Evolutionary conservation across 2,113 vertebrate species (phyloP), one percentile per base, ranked within the genome.

Genomic region (Periophthalmodon schlosseri): DNA sequence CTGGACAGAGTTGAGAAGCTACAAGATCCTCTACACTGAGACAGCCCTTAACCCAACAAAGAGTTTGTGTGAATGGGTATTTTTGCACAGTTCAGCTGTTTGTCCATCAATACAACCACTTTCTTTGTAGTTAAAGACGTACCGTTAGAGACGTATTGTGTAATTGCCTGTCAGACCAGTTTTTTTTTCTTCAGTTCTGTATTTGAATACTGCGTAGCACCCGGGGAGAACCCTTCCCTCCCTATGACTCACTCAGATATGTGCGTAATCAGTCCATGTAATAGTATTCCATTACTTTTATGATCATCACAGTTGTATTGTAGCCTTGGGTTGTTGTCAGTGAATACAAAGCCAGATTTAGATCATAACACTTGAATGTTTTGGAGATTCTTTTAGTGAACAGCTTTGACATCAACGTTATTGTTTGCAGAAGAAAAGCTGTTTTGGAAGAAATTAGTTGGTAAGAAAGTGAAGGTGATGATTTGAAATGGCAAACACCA

Each of bases 281-380:
- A 82, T 84, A 90, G 78, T 89, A 87, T 91, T 92, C 90, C 90
- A 92, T 90, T 92, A 88, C 88, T 81, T 23, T 69, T 63, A 46
- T 74, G 74, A 67, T 63, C 75, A 82, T 80, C 68, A 70, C 76
- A 82, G 75, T 84, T 77, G 65, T 23, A 57, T 66, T 57, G 14
- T 49, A 14, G 67, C 33, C 34, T 64, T 8, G 18, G 61, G 61
- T 39, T 72, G 72, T 58, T 74, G 75, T 71, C 75, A 87, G 74
- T 69, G 74, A 77, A 64, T 57, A 71, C 73, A 74, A 67, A 68
- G 70, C 34, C 4, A 54, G 21, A 39, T 44, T 77, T 70, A 73
- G 73, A 70, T 84, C 64, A 72, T 56, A 71, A 63, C 34, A 74
- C 67, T 79, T 74, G 34, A 46, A 60, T 57, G 23, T 56, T 78